Base-by-base conservation (phyloP, 1,140 invertebrate genomes). In the Achroia grisella region DNA sequence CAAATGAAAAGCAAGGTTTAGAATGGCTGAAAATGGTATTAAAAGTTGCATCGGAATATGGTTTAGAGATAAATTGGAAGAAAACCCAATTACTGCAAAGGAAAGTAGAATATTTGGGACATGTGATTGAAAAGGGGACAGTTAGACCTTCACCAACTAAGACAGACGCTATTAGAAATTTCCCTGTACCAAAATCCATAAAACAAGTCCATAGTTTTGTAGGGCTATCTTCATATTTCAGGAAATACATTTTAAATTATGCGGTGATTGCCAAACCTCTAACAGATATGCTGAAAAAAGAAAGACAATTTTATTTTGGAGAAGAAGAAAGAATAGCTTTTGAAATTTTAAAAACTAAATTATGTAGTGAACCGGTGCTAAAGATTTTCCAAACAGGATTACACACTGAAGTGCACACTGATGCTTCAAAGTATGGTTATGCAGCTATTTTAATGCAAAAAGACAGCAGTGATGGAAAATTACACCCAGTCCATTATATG, bases 201-300 rank as follows among this genome's bases (percentile, higher is more conserved):
- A 66, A 71, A 15, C 41, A 71, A 33, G 17, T 85, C 2, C 64
- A 73, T 31, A 65, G 57, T 30, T 84, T 78, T 48, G 28, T 80
- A 2, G 75, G 78, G 9, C 37, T 78, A 11, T 54, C 59, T 5
- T 56, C 64, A 8, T 80, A 75, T 56, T 79, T 82, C 44, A 45
- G 68, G 5, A 78, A 71, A 44, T 70, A 68, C 41, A 65, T 76
- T 45, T 31, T 48, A 10, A 47, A 62, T 10, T 82, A 63, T 64
- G 48, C 71, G 3, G 8, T 33, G 4, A 66, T 71, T n/a, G 65
- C 74, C 14, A 62, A 48, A 50, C 66, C 67, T 1, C 52, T 74
- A 27, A 61, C 55, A 40, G 60, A 73, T 32, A 45, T 75, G 31
- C 30, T 65, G 15, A 59, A 49, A 29, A 66, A 71, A 15, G 48